Evolutionary conservation across 2,113 vertebrate species (phyloP).

Genomic region (Caracal caracal): DNA sequence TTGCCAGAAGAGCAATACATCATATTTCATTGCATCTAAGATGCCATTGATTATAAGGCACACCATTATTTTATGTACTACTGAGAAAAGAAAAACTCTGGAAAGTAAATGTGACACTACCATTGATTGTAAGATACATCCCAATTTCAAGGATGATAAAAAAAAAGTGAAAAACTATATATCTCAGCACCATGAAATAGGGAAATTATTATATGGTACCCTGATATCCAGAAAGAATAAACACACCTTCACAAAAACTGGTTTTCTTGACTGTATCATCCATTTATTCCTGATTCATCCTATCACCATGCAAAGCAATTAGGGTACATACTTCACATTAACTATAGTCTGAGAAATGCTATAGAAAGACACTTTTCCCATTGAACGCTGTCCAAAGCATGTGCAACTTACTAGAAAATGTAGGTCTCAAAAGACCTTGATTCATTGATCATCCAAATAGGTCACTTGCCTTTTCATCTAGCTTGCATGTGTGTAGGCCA

Average conservation of each 20-base stretch:
- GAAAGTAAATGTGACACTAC: background rate
- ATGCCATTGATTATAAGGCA: background rate
- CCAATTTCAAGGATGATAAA: constrained; percentile 24
- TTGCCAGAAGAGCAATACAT: background rate
- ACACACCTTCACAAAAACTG: background rate
- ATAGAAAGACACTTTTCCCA: background rate
- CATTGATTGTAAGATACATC: background rate
- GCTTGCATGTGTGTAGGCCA: background rate
- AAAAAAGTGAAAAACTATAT: background rate
- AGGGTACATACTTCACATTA: background rate
- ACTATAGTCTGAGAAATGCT: background rate
- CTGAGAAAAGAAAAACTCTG: background rate
- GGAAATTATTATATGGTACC: background rate
- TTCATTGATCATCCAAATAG: background rate
- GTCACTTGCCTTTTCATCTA: background rate
- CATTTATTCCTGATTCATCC: background rate
- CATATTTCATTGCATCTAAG: background rate
- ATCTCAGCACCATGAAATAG: background rate
- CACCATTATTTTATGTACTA: background rate
- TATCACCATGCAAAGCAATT: background rate
- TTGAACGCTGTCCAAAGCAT: background rate
- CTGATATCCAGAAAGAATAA: background rate
- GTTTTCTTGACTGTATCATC: background rate
- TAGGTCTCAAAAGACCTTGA: background rate
- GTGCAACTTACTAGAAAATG: background rate